phyloP scores from a whole-genome alignment of 2,888 invertebrate species.

The Leptopterna dolabrata region DNA sequence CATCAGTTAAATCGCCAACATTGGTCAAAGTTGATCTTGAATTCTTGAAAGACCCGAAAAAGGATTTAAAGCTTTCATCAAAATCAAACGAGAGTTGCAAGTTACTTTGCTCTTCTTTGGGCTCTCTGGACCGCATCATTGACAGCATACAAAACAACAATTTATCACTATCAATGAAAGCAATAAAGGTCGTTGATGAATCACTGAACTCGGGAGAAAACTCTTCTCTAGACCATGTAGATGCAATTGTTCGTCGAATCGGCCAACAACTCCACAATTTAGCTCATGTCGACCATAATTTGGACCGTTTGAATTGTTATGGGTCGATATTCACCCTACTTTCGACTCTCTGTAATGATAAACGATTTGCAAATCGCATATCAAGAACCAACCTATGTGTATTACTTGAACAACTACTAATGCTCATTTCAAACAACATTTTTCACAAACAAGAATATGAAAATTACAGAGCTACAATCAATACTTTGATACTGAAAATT shows the following conservation, averaged over 20 bases:
- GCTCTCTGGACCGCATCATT: not conserved
- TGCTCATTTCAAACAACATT: not conserved
- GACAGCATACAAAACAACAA: not conserved
- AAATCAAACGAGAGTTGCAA: not conserved
- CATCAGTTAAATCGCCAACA: not conserved
- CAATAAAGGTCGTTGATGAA: not conserved
- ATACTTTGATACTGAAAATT: not conserved
- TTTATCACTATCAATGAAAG: not conserved
- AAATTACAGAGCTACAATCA: not conserved
- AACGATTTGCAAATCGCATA: not conserved
- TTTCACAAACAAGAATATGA: not conserved
- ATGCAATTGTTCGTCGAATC: not conserved
- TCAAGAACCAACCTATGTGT: not conserved
- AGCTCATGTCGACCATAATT: not conserved
- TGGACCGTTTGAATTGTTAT: not conserved
- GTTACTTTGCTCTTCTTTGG: not conserved
- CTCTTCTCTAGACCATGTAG: not conserved
- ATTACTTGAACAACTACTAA: not conserved
- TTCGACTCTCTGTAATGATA: not conserved
- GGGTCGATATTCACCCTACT: not conserved
- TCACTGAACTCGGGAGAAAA: not conserved
- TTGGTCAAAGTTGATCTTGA: not conserved
- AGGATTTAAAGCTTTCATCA: not conserved
- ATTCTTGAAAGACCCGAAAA: not conserved
- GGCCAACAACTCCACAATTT: not conserved